Base-by-base conservation (phyloP, 1,140 invertebrate species). In the Pseudomyrmex pallidus region DNA sequence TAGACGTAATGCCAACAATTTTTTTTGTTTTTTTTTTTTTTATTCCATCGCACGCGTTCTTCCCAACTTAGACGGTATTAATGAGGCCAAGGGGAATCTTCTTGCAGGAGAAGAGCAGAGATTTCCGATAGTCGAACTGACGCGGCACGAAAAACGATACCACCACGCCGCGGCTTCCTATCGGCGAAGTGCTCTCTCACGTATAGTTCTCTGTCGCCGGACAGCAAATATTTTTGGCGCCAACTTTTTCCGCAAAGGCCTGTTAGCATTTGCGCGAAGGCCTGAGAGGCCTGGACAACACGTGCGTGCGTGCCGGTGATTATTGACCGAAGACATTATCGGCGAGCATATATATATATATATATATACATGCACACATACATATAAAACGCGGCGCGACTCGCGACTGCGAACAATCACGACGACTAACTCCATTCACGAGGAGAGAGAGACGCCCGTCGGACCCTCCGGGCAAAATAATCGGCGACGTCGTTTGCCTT, bases 181-280 rank as follows among this genome's bases (percentile, higher is more conserved):
- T 87, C 82, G 74, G 44, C 17, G 20, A n/a, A 87, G 74, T 56
- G 82, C 86, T 70, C 82, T 87, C 82, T 64, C 74, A 57, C 74
- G 87, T 87, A 87, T 35, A 35, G 35, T 35, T 35, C 35, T 70
- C 85, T 73, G 84, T 74, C 87, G 87, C 82, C 84, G 88, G 85
- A 89, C 85, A 68, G 89, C 86, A 92, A 92, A 92, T 92, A 90
- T 92, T 91, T 92, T 92, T 90, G 91, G 90, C 91, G 91, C 91
- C 90, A 89, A 87, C 83, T 90, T 91, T 90, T 90, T 86, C 87
- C 86, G 86, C 88, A 88, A 88, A 90, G 74, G 84, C 84, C 87
- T 88, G 87, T 89, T 89, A 89, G 86, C 86, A 89, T 89, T 35
- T 85, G 84, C 67, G 57, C 84, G 87, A 89, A 88, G 87, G 86